Conservation (phyloP, 2,888 invertebrate species). For the Galerucella calmariensis region DNA sequence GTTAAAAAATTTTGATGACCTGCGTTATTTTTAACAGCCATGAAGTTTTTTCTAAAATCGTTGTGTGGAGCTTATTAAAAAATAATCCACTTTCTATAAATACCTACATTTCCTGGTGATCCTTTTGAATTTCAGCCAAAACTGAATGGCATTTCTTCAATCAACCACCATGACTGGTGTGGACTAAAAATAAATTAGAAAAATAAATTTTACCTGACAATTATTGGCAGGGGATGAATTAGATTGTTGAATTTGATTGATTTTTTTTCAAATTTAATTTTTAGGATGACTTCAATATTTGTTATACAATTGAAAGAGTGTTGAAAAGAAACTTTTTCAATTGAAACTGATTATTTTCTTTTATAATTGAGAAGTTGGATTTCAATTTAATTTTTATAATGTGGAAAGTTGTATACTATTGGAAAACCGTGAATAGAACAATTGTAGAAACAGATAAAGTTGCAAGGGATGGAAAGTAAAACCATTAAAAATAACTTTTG, state of each 20-base stretch:
- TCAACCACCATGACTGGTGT: not conserved
- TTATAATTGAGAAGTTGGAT: too few species aligned
- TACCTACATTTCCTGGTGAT: slow-evolving; percentile 4
- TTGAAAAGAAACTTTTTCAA: too few species aligned
- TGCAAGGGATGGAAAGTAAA: too few species aligned
- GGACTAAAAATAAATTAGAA: not conserved
- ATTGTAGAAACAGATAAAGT: too few species aligned
- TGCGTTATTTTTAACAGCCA: too few species aligned
- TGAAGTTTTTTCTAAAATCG: too few species aligned
- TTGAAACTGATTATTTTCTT: too few species aligned
- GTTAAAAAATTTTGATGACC: too few species aligned
- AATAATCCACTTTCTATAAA: slow-evolving; percentile 6
- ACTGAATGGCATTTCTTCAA: not conserved
- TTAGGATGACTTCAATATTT: not conserved
- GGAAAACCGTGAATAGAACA: too few species aligned
- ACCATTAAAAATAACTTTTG: too few species aligned
- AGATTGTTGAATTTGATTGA: not conserved
- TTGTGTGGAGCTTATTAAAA: not conserved
- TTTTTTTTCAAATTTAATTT: not conserved
- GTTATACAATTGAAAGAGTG: not conserved
- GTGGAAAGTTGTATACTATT: too few species aligned
- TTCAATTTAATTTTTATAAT: too few species aligned
- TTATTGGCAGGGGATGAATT: not conserved
- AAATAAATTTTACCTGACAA: slow-evolving; percentile 2
- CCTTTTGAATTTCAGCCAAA: slow-evolving; percentile 1